These are phyloP conservation scores for Vespertilio murinus DNA, from an alignment of 2,797 vertebrate genomes.

Conservation along the genomic window DNA sequence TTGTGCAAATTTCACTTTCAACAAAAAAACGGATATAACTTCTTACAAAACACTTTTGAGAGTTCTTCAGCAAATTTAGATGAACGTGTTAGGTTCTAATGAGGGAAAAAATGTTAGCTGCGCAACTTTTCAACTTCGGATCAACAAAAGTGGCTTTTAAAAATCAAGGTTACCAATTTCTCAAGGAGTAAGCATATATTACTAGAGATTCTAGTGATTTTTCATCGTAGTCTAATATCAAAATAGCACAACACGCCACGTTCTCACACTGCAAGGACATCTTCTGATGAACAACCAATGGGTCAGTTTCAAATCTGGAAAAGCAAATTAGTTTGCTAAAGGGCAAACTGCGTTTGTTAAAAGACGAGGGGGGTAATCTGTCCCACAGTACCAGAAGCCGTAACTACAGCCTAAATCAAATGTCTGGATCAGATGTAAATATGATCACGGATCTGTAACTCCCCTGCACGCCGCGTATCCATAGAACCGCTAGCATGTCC, in stretches of 20 bases:
- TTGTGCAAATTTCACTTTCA: slow-evolving; percentile 49
- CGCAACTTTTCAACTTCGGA: not conserved
- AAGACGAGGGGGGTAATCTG: not conserved
- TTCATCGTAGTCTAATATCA: not conserved
- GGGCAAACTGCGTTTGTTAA: not conserved
- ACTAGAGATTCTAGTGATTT: not conserved
- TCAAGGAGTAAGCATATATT: not conserved
- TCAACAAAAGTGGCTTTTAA: not conserved
- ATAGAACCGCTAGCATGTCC: not conserved
- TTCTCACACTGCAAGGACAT: not conserved
- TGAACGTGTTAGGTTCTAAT: not conserved
- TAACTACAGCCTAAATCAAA: not conserved
- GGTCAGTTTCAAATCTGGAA: not conserved
- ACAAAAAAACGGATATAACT: slow-evolving; percentile 41
- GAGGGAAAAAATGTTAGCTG: not conserved
- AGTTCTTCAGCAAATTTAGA: slow-evolving; percentile 35
- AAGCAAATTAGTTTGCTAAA: not conserved
- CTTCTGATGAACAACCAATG: not conserved
- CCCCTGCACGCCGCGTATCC: not conserved
- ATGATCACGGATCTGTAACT: not conserved
- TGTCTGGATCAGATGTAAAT: not conserved
- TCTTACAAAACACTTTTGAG: not conserved
- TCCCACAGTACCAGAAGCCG: not conserved
- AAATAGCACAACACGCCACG: slow-evolving; percentile 2
- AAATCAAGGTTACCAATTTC: slow-evolving; percentile 16